Conservation (phyloP, 2,113 vertebrate species). For the Alethe castanea region DNA sequence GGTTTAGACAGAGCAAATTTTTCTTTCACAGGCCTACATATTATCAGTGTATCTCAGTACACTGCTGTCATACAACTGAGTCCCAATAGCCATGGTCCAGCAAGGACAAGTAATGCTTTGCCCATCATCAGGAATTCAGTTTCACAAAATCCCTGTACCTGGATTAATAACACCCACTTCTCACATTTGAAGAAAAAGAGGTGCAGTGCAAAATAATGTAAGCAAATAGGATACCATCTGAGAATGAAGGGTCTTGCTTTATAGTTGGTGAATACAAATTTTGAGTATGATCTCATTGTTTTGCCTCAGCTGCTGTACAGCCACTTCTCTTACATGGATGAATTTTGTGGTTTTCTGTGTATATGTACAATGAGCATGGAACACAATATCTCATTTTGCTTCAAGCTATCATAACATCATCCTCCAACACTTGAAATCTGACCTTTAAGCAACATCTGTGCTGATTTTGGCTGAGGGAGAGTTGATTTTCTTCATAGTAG, state of each 20-base stretch:
- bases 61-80: not conserved
- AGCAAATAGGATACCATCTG: not conserved
- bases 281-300: not conserved
- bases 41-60: not conserved
- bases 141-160: not conserved
- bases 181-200: not conserved
- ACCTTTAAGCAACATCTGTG: not conserved
- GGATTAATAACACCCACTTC: not conserved
- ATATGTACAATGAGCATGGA: not conserved
- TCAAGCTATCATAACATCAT: not conserved
- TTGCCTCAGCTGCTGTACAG: not conserved
- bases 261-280: not conserved
- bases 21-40: not conserved
- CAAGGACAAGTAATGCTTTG: not conserved
- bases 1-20: not conserved
- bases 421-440: not conserved
- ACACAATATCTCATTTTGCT: not conserved
- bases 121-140: not conserved
- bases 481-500: not conserved
- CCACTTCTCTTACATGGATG: not conserved
- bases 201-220: not conserved
- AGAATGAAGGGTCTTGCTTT: not conserved
- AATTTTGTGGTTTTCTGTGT: not conserved
- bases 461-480: not conserved
- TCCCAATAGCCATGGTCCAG: not conserved